Conservation (phyloP, 2,113 vertebrate species). For the Brachyhypopomus gauderio region DNA sequence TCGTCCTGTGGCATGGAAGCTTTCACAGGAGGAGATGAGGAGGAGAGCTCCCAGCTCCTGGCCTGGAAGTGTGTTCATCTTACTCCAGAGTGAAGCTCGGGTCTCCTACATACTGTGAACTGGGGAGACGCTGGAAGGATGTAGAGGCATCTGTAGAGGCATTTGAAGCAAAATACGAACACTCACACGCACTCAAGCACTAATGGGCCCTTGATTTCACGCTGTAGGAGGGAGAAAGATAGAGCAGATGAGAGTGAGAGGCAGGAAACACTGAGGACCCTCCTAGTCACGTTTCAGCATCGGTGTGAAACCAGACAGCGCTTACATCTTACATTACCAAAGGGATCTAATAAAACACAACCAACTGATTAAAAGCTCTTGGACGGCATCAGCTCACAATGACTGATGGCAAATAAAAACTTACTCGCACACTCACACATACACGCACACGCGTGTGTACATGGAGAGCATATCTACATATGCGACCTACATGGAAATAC, state of each 20-base stretch:
- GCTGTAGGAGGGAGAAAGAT: conserved; percentile 15
- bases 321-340: conserved; percentile 30
- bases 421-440: conserved; percentile 31
- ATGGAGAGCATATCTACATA: background rate
- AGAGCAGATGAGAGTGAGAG: conserved; percentile 23
- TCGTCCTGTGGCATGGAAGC: too few species aligned
- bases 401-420: conserved; percentile 49
- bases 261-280: conserved; percentile 20
- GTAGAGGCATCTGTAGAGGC: background rate
- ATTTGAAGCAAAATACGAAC: conserved; percentile 1
- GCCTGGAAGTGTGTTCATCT: conserved; percentile 32
- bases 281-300: conserved; percentile 31
- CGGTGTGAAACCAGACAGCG: conserved; percentile 31
- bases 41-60: conserved; percentile 18
- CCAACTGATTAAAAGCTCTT: conserved; percentile 38
- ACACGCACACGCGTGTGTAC: conserved; percentile 5
- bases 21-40: background rate
- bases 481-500: conserved; percentile 14
- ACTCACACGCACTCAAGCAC: background rate
- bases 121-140: background rate
- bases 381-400: conserved; percentile 44
- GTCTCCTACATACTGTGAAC: background rate
- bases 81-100: conserved; percentile 22
- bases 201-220: conserved; percentile 9
- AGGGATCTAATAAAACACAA: conserved; percentile 11